A percentile compares a stretch with the other conserved stretches of the same genome.
These are phyloP conservation scores for Oscheius sp. DNA, from an alignment of 2,888 invertebrate genomes.

Conservation along the genomic window DNA sequence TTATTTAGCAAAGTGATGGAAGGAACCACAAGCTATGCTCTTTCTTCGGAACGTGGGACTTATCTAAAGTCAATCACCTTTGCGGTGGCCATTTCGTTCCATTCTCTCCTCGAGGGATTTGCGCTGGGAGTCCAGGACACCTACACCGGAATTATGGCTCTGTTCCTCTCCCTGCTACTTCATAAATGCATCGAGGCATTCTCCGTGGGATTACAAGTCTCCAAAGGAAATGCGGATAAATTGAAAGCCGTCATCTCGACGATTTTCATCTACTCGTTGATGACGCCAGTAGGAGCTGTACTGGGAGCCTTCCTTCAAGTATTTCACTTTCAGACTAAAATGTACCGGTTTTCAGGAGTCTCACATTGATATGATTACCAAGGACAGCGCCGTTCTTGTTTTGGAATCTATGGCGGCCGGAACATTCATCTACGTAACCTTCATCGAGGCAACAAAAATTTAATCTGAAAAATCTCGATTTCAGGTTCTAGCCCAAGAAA, in stretches of 20 bases:
- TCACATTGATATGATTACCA: slow-evolving; percentile 20
- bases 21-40: slow-evolving; percentile 54
- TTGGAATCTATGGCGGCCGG: slow-evolving; percentile 22
- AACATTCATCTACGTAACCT: slow-evolving; percentile 24
- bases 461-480: neutral
- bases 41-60: slow-evolving; percentile 25
- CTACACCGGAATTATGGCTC: slow-evolving; percentile 58
- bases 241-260: slow-evolving; percentile 64
- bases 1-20: slow-evolving; percentile 60
- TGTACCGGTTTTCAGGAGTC: slow-evolving; percentile 1
- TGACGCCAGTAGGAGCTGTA: slow-evolving; percentile 77
- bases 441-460: neutral
- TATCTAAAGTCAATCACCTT: slow-evolving; percentile 67
- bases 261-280: slow-evolving; percentile 75
- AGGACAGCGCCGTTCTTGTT: slow-evolving; percentile 13
- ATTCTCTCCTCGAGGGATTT: slow-evolving; percentile 68
- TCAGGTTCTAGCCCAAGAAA: slow-evolving; percentile 51
- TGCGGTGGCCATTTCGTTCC: slow-evolving; percentile 68
- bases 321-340: neutral
- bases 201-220: slow-evolving; percentile 74
- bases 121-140: slow-evolving; percentile 68
- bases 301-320: slow-evolving; percentile 55
- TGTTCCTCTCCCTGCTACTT: slow-evolving; percentile 67
- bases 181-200: slow-evolving; percentile 76
- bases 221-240: slow-evolving; percentile 55